Base-by-base conservation (phyloP, 2,797 vertebrate genomes). In the Bufotes viridis region DNA sequence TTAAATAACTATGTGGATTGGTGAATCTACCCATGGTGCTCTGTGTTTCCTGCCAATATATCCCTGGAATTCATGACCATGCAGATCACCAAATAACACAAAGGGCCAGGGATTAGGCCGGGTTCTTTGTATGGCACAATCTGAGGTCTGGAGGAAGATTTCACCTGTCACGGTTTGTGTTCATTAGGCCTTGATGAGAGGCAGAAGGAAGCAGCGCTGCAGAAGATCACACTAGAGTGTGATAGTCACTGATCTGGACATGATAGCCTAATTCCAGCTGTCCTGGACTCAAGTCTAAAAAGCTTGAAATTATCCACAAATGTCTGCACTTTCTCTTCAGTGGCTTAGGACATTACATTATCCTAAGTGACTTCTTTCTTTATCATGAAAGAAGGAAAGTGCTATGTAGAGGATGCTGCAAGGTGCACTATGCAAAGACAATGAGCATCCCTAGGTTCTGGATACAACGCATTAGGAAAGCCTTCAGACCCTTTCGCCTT, bases 81-180 rank as follows among this genome's bases (percentile, higher is more conserved):
- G 97, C 96, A 97, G 94, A 98, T 97, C 97, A 96, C 95, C 93
- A 93, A 95, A 95, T 94, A 94, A 94, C 89, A 93, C 92, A 94
- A 94, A 95, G 93, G 95, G 94, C 95, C 89, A 93, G 95, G 96
- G 95, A 95, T 97, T 97, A 97, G 96, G 95, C 88, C 7, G 88
- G 90, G 90, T 90, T 91, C 92, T 97, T 99, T 99, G 97, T 98
- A 94, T 57, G 91, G 90, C 92, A 94, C 92, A 91, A 92, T 94
- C 93, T 94, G 93, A 95, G 95, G 95, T 95, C 93, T 93, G 94
- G 94, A 94, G 94, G 96, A 96, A 97, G 96, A 95, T 97, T 97
- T 97, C 91, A 96, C 95, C 96, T 97, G 97, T 98, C 98, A 97
- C 91, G 95, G 94, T 92, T 80, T 92, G 94, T 97, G 96, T 94